These are phyloP conservation scores for Actias luna DNA, from an alignment of 2,888 invertebrate species.

Conservation along the genomic window DNA sequence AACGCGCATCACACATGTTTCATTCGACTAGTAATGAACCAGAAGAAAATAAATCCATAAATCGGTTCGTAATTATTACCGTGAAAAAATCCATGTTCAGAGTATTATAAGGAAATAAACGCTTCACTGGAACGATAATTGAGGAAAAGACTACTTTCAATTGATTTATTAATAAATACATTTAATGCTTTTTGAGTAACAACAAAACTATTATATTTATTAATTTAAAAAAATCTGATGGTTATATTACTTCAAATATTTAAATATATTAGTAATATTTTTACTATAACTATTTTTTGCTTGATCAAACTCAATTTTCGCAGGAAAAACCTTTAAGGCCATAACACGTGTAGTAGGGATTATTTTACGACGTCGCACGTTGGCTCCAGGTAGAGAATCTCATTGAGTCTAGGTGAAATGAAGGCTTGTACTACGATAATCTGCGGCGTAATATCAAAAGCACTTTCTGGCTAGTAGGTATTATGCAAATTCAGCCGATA, in stretches of 20 bases:
- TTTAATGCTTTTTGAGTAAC: not conserved
- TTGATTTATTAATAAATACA: not conserved
- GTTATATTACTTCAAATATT: too few relatives aligned
- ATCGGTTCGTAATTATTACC: constrained; percentile 21
- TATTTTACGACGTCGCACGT: constrained; percentile 13
- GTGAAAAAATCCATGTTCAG: constrained; percentile 15
- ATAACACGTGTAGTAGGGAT: constrained; percentile 11
- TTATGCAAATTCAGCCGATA: constrained; percentile 68
- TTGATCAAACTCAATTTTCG: constrained; percentile 1
- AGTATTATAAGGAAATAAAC: constrained; percentile 11
- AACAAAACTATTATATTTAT: not conserved
- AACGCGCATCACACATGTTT: not conserved
- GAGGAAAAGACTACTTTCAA: not conserved
- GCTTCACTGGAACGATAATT: constrained; percentile 8
- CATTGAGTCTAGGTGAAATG: constrained; percentile 52
- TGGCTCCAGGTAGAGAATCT: constrained; percentile 37
- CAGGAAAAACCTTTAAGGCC: constrained; percentile 1
- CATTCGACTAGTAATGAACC: not conserved
- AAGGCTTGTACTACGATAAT: constrained; percentile 58
- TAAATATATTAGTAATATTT: not conserved
- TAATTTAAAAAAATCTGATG: too few relatives aligned
- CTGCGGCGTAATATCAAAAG: constrained; percentile 63
- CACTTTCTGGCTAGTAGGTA: constrained; percentile 54
- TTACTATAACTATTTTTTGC: not conserved
- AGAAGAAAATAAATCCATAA: constrained; percentile 14